Percentiles rank a stretch among this genome's conserved stretches.
These are phyloP conservation scores for Nebria salina DNA, from an alignment of 2,888 invertebrate species.

Conservation along the genomic window DNA sequence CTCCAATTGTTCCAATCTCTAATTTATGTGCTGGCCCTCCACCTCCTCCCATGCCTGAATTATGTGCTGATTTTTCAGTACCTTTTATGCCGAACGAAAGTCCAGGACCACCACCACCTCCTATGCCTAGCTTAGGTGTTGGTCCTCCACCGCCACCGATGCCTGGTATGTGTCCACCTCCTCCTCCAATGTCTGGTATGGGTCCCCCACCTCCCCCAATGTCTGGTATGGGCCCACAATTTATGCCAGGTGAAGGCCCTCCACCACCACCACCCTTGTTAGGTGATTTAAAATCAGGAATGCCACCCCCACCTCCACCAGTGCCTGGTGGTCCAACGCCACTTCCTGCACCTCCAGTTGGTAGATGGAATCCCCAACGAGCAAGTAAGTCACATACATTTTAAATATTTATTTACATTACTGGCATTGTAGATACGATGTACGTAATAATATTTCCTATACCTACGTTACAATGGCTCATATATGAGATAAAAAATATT, in stretches of 20 bases:
- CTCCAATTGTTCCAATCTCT: slow-evolving; percentile 51
- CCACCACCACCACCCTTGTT: slow-evolving; percentile 60
- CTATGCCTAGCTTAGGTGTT: slow-evolving; percentile 51
- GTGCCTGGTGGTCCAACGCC: slow-evolving; percentile 68
- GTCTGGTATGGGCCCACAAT: slow-evolving; percentile 60
- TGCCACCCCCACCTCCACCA: slow-evolving; percentile 57
- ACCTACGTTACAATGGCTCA: too few relatives aligned
- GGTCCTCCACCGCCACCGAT: slow-evolving; percentile 53
- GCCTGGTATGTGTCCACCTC: slow-evolving; percentile 60
- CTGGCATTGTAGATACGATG: too few relatives aligned
- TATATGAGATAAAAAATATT: too few relatives aligned
- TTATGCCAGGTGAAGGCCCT: slow-evolving; percentile 56
- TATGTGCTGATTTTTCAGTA: too few relatives aligned
- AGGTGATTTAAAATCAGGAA: slow-evolving; percentile 47
- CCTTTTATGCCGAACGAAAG: slow-evolving; percentile 63
- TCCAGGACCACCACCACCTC: slow-evolving; percentile 51
- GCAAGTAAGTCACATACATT: slow-evolving; percentile 68
- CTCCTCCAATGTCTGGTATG: slow-evolving; percentile 56
- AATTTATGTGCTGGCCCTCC: slow-evolving; percentile 46
- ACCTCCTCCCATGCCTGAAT: slow-evolving; percentile 58
- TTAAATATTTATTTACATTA: background rate
- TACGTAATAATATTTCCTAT: too few relatives aligned
- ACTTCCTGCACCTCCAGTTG: slow-evolving; percentile 83
- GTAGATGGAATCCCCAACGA: slow-evolving; percentile 83
- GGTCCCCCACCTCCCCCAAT: slow-evolving; percentile 65